Evolutionary conservation across 1,140 invertebrate species (phyloP), one percentile per base, ranked within the genome.

Genomic region (Bombus turneri): DNA sequence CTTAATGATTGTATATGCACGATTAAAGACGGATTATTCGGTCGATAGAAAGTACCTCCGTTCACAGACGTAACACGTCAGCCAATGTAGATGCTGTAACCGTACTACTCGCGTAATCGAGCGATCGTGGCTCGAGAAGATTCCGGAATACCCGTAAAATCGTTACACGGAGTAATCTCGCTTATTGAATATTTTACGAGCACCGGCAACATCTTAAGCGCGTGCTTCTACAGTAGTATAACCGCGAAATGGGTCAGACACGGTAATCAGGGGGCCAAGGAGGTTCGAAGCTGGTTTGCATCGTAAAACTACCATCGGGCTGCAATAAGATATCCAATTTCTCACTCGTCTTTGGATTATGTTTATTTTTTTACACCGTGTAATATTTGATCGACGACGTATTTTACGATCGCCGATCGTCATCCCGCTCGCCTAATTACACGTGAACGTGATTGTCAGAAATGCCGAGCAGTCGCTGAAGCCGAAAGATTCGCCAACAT

Each of bases 181-280:
- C 66, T 84, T 84, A 84, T 84, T 84, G 83, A 84, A 84, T 84
- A 79, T 84, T 84, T 84, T 79, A 84, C 75, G 66, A 84, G 75
- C 76, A 8, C 75, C n/a, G 53, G 82, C 47, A 79, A 62, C 66
- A 47, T 84, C 83, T 84, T 79, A 83, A 43, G 25, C 64, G 43
- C 43, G 43, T 41, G 74, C 39, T 10, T 22, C 2, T n/a, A 74
- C 47, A 72, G 53, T 79, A n/a, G 82, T 79, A 72, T 72, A 84
- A 84, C 75, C 75, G 31, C 76, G 76, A 79, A 79, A 79, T 72
- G 76, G 83, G 66, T 79, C 75, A 62, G 83, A 72, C 66, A 37
- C 66, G 83, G 75, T 79, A 62, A 84, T 84, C 83, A 72, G 43
- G 5, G 37, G 66, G n/a, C 39, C 66, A 34, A 22, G 77, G 34